Evolutionary conservation across 2,888 invertebrate genomes (phyloP).

Genomic region (Melanophora roralis): DNA sequence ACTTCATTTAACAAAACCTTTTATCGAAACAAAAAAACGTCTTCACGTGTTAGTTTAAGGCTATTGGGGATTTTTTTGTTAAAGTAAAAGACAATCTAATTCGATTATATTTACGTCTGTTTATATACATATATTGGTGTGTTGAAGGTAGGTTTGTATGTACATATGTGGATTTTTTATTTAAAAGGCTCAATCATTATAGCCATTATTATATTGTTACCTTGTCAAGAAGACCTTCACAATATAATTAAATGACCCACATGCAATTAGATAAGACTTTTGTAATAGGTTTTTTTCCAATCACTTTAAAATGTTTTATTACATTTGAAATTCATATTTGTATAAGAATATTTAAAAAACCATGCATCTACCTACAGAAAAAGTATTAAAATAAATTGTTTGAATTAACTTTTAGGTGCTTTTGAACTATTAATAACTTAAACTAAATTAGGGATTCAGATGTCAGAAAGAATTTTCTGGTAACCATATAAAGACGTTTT

Average conservation of each 20-base stretch:
- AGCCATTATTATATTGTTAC: neutral
- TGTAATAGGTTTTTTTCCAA: neutral
- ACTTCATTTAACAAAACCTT: neutral
- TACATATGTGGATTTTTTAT: neutral
- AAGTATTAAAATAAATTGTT: too few relatives aligned
- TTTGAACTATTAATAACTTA: too few relatives aligned
- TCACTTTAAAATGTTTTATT: neutral
- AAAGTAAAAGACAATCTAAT: slow-evolving; percentile 30
- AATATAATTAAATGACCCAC: slow-evolving; percentile 43
- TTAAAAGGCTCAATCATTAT: neutral
- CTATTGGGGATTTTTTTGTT: slow-evolving; percentile 2
- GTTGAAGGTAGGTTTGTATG: neutral
- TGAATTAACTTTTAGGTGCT: too few relatives aligned
- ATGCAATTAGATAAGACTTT: slow-evolving; percentile 20
- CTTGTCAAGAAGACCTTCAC: slow-evolving; percentile 18
- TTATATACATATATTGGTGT: too few relatives aligned
- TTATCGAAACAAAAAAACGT: neutral
- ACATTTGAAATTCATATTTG: too few relatives aligned
- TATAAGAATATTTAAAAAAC: too few relatives aligned
- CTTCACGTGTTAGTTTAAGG: neutral
- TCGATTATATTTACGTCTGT: too few relatives aligned
- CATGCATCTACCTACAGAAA: too few relatives aligned
- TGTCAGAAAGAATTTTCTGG: too few relatives aligned
- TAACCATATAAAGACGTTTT: too few relatives aligned
- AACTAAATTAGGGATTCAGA: too few relatives aligned